A percentile compares a stretch with the other conserved stretches of the same genome.
These are phyloP conservation scores for Neolamprologus devosi DNA, from an alignment of 2,113 vertebrate species.

Conservation along the genomic window DNA sequence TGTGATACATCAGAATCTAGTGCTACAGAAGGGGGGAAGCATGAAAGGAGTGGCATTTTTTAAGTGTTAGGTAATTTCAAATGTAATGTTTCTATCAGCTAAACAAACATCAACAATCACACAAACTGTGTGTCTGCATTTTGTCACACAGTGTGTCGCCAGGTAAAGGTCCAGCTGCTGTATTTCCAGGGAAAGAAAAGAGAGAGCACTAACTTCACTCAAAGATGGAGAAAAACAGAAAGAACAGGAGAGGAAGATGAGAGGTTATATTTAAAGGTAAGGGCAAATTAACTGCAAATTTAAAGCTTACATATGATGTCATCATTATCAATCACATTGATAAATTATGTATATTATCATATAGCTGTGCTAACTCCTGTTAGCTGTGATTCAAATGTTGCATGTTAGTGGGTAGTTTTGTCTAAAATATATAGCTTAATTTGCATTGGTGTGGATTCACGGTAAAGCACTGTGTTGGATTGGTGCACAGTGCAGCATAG, in stretches of 20 bases:
- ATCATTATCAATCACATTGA: too few species aligned
- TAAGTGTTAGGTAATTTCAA: background rate
- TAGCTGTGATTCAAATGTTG: too few species aligned
- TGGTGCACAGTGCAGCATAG: too few species aligned
- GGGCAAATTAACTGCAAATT: too few species aligned
- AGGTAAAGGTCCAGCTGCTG: background rate
- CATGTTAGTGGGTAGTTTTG: too few species aligned
- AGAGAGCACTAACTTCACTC: background rate
- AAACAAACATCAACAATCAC: background rate
- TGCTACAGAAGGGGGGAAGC: background rate
- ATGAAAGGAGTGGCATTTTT: background rate
- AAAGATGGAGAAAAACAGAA: background rate
- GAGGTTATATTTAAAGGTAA: background rate
- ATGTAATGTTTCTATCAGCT: background rate
- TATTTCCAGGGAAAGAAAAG: background rate
- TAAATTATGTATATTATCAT: too few species aligned
- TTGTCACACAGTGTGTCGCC: background rate
- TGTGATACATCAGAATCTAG: background rate
- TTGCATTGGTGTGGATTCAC: too few species aligned
- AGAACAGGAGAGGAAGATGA: background rate
- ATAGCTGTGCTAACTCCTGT: too few species aligned
- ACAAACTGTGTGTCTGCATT: background rate
- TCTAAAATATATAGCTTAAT: too few species aligned
- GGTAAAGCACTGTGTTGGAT: too few species aligned
- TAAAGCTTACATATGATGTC: too few species aligned